These are phyloP conservation scores for Actinemys pallida DNA, from an alignment of 2,113 vertebrate species.

Conservation along the genomic window DNA sequence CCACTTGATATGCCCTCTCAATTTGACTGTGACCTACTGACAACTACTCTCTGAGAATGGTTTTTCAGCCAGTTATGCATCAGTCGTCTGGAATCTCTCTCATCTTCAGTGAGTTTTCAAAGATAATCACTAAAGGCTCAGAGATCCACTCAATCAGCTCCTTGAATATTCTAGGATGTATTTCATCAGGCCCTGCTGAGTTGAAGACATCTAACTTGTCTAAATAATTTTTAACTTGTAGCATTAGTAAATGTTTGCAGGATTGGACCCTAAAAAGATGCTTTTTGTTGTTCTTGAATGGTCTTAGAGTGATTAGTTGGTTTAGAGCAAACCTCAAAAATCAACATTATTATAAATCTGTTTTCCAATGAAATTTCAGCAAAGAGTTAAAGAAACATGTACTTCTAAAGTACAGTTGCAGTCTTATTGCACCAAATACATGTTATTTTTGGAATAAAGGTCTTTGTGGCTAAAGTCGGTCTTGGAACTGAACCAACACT, in stretches of 20 bases:
- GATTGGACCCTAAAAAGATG: not conserved
- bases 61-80: too few species aligned
- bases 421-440: not conserved
- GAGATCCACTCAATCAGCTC: too few species aligned
- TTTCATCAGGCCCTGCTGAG: too few species aligned
- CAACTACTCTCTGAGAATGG: too few species aligned
- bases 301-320: not conserved
- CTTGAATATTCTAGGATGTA: too few species aligned
- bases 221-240: not conserved
- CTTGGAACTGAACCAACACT: not conserved
- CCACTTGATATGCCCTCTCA: too few species aligned
- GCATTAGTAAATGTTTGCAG: constrained; percentile 1
- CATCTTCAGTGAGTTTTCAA: too few species aligned
- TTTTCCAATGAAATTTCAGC: not conserved
- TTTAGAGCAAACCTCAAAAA: not conserved
- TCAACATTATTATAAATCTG: not conserved
- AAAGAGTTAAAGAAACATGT: not conserved
- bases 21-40: too few species aligned
- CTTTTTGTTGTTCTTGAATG: not conserved
- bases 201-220: too few species aligned
- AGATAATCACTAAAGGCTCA: too few species aligned
- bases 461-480: not conserved
- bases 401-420: fast-evolving
- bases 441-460: constrained; percentile 2
- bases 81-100: too few species aligned